phyloP scores from a whole-genome alignment of 2,113 vertebrate genomes.

The Uropsilus gracilis region DNA sequence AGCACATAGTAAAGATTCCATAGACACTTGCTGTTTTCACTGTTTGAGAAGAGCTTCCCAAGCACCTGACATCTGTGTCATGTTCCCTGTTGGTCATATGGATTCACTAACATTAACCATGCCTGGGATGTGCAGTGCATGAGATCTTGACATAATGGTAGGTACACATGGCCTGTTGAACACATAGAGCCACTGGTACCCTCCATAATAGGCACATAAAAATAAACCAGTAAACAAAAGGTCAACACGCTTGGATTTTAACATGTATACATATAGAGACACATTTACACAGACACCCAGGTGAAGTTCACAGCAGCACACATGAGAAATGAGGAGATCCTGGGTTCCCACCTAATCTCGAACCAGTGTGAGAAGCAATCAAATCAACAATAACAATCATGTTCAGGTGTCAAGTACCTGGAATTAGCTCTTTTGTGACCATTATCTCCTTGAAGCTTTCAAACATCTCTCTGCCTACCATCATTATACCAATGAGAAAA shows the following conservation, averaged over 20 bases:
- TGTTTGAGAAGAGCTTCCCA: constrained; percentile 29
- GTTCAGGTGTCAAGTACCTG: background rate
- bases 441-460: background rate
- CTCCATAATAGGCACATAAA: background rate
- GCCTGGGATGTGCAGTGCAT: constrained; percentile 6
- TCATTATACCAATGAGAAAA: background rate
- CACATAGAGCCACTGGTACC: background rate
- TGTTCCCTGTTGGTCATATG: background rate
- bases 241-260: constrained; percentile 39
- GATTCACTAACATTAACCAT: constrained; percentile 37
- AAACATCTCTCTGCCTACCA: background rate
- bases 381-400: background rate
- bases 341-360: background rate
- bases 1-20: background rate
- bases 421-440: background rate
- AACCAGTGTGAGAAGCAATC: background rate
- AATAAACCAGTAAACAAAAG: constrained; percentile 42
- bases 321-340: background rate
- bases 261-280: background rate
- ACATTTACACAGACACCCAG: too few relatives aligned
- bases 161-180: background rate
- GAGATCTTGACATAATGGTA: background rate
- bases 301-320: background rate
- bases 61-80: background rate
- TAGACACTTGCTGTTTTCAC: background rate